Conservation (phyloP, 2,113 vertebrate species). For the Corythoichthys haematopterus region DNA sequence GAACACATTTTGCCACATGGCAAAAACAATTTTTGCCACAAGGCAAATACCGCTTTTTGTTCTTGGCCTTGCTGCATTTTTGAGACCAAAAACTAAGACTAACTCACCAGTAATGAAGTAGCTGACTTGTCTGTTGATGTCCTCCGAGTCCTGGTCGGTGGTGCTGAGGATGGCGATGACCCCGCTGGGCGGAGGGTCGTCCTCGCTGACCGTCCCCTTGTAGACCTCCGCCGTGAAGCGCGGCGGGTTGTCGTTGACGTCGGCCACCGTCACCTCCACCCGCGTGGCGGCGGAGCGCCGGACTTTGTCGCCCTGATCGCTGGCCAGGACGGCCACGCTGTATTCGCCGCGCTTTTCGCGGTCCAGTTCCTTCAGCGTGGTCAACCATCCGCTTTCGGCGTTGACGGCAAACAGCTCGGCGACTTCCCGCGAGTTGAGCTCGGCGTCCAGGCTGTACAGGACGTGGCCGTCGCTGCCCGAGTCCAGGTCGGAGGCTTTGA, state of each 20-base stretch:
- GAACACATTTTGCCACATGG: no score
- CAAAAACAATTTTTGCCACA: no score
- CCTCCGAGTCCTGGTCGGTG: constrained; percentile 85
- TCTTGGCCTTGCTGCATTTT: no score
- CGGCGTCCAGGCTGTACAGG: constrained; percentile 81
- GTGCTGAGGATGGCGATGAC: constrained; percentile 93
- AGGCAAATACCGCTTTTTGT: no score
- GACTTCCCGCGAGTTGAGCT: constrained; percentile 73
- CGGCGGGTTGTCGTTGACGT: constrained; percentile 92
- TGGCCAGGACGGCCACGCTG: constrained; percentile 77
- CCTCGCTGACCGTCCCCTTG: constrained; percentile 96
- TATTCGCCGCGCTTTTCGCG: constrained; percentile 79
- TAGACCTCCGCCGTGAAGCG: constrained; percentile 95
- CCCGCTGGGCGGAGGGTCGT: constrained; percentile 85
- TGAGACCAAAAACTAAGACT: neutral
- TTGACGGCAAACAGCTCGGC: constrained; percentile 83
- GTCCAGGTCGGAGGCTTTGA: constrained; percentile 86
- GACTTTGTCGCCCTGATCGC: constrained; percentile 83
- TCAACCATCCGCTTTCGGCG: constrained; percentile 90
- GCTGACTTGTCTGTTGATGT: constrained; percentile 84
- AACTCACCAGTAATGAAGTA: constrained; percentile 91
- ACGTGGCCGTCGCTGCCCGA: constrained; percentile 87
- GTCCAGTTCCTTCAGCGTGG: constrained; percentile 88
- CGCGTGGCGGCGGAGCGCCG: constrained; percentile 77
- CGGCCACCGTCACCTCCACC: constrained; percentile 85